Percentiles rank a stretch among this genome's conserved stretches.
These are phyloP conservation scores for Acrocyrtus sp. DNA, from an alignment of 2,888 invertebrate species.

Conservation along the genomic window DNA sequence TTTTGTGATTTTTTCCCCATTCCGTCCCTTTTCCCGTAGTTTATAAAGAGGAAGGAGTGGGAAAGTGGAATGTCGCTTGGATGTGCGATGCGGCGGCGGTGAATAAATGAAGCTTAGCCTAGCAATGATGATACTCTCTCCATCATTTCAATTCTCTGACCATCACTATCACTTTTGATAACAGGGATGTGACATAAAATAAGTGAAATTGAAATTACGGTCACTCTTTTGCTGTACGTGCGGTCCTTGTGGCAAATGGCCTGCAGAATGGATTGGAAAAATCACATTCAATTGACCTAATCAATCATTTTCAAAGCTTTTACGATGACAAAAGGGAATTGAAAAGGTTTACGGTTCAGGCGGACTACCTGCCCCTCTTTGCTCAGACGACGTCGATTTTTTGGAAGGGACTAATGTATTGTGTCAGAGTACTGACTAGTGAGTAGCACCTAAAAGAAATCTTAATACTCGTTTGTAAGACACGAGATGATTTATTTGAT, in stretches of 20 bases:
- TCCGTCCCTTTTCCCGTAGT: not conserved
- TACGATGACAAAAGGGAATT: no score
- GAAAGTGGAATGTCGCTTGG: not conserved
- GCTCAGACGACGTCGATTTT: no score
- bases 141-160: slow-evolving; percentile 6
- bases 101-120: not conserved
- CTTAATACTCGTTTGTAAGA: not conserved
- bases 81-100: no score
- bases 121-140: not conserved
- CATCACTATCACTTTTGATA: slow-evolving; percentile 16
- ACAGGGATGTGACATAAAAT: slow-evolving; percentile 2
- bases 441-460: not conserved
- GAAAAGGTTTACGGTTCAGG: no score
- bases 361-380: no score
- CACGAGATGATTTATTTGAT: not conserved
- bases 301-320: not conserved
- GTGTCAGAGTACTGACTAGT: not conserved
- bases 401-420: not conserved
- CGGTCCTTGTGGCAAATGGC: not conserved
- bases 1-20: not conserved
- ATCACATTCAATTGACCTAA: slow-evolving; percentile 1
- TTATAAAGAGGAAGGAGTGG: not conserved
- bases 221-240: no score
- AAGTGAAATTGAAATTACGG: slow-evolving; percentile 12
- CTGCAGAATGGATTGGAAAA: not conserved